These are phyloP conservation scores for Ochropacha duplaris DNA, from an alignment of 2,888 invertebrate genomes.

Conservation along the genomic window DNA sequence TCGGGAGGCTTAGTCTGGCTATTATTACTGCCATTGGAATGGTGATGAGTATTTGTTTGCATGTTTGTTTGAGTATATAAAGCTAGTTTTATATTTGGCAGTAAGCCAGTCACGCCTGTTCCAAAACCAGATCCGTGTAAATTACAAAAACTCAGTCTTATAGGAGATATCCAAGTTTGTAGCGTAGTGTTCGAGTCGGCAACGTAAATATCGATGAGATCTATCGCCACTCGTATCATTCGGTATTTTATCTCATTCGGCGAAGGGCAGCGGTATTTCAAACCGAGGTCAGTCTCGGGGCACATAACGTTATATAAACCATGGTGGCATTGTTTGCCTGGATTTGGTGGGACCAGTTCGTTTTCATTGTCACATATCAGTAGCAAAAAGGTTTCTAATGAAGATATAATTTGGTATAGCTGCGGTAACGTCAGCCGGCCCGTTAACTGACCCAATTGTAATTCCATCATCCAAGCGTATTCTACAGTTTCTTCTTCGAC, in stretches of 20 bases:
- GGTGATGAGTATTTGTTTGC: constrained; percentile 78
- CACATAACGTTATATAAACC: constrained; percentile 88
- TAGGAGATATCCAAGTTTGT: constrained; percentile 94
- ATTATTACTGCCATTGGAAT: constrained; percentile 78
- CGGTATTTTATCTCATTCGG: constrained; percentile 95
- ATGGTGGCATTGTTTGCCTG: constrained; percentile 90
- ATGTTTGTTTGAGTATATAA: constrained; percentile 86
- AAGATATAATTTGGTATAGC: constrained; percentile 93
- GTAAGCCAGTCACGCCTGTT: constrained; percentile 92
- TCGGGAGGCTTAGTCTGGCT: constrained; percentile 65
- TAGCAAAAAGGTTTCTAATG: constrained; percentile 93
- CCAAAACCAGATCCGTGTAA: constrained; percentile 96
- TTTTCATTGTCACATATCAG: constrained; percentile 95
- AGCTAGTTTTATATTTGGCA: constrained; percentile 87
- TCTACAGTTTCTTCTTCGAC: constrained; percentile 97
- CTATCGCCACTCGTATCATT: constrained; percentile 94
- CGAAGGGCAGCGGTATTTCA: constrained; percentile 90
- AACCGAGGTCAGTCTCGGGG: constrained; percentile 86
- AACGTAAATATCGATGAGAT: constrained; percentile 94
- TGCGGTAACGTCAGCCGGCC: constrained; percentile 95
- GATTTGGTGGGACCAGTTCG: constrained; percentile 91
- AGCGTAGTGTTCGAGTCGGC: constrained; percentile 94
- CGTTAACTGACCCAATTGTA: constrained; percentile 95
- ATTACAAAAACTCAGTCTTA: constrained; percentile 95
- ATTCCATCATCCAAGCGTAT: constrained; percentile 98